Evolutionary conservation across 2,797 vertebrate genomes (phyloP).

Genomic region (Catharus ustulatus): DNA sequence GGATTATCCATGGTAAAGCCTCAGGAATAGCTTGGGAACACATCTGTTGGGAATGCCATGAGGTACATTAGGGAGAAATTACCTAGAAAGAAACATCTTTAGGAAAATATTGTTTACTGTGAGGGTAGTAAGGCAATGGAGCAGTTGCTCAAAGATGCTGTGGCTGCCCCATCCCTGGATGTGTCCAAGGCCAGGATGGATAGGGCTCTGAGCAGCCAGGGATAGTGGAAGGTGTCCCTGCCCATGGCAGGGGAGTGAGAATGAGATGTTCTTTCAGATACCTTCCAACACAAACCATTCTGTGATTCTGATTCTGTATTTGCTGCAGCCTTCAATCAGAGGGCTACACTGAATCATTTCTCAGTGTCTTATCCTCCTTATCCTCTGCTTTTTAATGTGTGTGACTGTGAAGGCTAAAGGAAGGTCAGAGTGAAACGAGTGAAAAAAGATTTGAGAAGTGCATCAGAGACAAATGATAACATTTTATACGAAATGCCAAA

Average conservation of each 20-base stretch:
- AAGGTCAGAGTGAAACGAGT: neutral
- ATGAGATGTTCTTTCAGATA: neutral
- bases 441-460: neutral
- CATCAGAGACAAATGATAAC: neutral
- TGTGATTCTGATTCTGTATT: neutral
- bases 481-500: neutral
- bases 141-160: neutral
- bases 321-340: neutral
- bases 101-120: neutral
- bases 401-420: neutral
- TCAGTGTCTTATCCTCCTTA: neutral
- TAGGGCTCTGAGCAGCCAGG: neutral
- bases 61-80: neutral
- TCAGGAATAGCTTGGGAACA: neutral
- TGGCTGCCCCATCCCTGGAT: neutral
- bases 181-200: neutral
- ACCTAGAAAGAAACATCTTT: neutral
- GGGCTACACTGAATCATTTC: neutral
- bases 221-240: rapidly evolving
- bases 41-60: neutral
- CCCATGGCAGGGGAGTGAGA: rapidly evolving
- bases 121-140: neutral
- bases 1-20: neutral
- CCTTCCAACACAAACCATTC: neutral
- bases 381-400: neutral